Conservation (phyloP, 2,888 invertebrate species). For the Anticlea derivata region DNA sequence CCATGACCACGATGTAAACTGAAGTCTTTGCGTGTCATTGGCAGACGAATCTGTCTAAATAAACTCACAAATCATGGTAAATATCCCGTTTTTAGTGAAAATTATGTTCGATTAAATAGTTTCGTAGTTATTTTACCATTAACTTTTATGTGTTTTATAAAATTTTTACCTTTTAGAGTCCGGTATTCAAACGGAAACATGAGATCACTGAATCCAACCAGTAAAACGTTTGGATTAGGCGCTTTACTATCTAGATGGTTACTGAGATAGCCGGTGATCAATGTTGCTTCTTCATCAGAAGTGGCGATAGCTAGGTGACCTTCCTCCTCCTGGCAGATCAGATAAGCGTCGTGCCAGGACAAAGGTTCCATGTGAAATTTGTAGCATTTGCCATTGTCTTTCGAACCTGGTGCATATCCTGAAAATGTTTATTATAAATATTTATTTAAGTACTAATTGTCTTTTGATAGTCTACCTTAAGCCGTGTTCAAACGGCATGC, state of each 20-base stretch:
- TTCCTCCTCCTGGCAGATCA: constrained; percentile 52
- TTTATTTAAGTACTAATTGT: too few species aligned
- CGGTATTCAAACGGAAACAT: constrained; percentile 59
- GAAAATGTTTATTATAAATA: constrained; percentile 9
- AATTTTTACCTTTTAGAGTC: constrained; percentile 51
- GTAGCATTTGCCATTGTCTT: constrained; percentile 54
- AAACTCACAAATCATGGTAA: too few species aligned
- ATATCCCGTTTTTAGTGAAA: too few species aligned
- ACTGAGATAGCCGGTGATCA: constrained; percentile 49
- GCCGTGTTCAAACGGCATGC: too few species aligned
- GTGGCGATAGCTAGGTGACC: constrained; percentile 54
- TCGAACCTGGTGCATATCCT: constrained; percentile 44
- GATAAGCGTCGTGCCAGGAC: constrained; percentile 57
- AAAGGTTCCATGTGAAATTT: constrained; percentile 56
- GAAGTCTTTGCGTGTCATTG: too few species aligned
- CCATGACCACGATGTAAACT: too few species aligned
- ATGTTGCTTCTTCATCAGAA: constrained; percentile 52
- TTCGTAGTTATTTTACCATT: too few species aligned
- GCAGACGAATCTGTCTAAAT: too few species aligned
- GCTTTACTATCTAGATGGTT: constrained; percentile 49
- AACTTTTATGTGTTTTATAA: too few species aligned
- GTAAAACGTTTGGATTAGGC: constrained; percentile 53
- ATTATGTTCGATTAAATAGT: too few species aligned
- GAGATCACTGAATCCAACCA: constrained; percentile 58
- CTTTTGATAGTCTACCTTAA: too few species aligned